A percentile compares a stretch with the other conserved stretches of the same genome.
Conservation (phyloP, 2,113 vertebrate species). For the Hemicordylus capensis region DNA sequence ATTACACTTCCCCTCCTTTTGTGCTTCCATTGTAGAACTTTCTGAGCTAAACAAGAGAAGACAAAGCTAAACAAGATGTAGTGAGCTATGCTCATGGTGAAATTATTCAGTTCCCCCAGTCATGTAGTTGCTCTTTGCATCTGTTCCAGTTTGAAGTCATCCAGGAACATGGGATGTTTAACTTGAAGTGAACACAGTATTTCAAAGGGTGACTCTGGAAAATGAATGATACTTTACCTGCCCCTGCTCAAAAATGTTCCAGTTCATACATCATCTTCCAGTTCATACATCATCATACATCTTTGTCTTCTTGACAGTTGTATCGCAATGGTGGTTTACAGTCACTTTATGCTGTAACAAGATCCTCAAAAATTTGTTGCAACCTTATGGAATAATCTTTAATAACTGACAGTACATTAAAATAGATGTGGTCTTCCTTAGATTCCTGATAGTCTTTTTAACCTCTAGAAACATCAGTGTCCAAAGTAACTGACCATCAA, state of each 20-base stretch:
- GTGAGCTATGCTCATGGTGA: background rate
- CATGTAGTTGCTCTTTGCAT: background rate
- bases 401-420: background rate
- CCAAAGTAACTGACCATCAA: background rate
- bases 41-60: background rate
- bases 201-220: background rate
- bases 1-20: background rate
- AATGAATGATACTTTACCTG: background rate
- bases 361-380: background rate
- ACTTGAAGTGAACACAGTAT: background rate
- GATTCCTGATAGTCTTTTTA: background rate
- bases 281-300: too few relatives aligned
- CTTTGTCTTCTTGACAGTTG: background rate
- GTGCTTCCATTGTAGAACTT: background rate
- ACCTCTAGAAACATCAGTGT: background rate
- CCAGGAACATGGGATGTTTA: background rate
- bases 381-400: background rate
- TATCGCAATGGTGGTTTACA: background rate
- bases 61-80: background rate
- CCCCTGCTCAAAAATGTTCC: background rate
- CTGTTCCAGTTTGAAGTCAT: background rate
- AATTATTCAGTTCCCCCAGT: background rate
- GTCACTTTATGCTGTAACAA: background rate
- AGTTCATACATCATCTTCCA: background rate
- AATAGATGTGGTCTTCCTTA: background rate